Percentiles rank a stretch among this genome's conserved stretches.
These are phyloP conservation scores for Hippocampus comes DNA, from an alignment of 2,113 vertebrate genomes.

Conservation along the genomic window DNA sequence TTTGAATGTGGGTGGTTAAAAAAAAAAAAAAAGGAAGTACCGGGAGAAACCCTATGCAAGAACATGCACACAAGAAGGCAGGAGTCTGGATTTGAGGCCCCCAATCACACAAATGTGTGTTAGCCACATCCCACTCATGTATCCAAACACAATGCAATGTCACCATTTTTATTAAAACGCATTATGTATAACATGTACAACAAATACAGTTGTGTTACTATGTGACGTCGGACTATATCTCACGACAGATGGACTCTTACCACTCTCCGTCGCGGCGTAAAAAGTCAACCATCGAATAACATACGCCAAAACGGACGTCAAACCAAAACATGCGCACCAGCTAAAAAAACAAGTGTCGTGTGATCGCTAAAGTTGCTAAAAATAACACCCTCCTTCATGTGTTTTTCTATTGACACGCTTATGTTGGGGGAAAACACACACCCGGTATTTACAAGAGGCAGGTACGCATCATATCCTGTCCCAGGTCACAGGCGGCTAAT, in stretches of 20 bases:
- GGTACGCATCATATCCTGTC: conserved; percentile 71
- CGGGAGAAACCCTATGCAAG: no score
- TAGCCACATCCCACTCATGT: no score
- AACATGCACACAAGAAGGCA: no score
- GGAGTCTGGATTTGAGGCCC: no score
- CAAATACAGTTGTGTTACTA: no score
- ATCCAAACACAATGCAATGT: no score
- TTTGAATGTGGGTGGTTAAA: no score
- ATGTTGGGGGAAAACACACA: conserved; percentile 60
- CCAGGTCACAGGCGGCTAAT: conserved; percentile 59
- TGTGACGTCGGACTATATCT: no score
- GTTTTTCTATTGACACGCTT: conserved; percentile 60
- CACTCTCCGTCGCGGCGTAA: background rate
- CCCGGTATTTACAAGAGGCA: conserved; percentile 67
- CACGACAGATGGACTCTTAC: background rate
- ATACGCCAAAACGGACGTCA: background rate
- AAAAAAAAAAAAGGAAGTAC: no score
- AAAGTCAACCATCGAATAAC: background rate
- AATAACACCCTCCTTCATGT: conserved; percentile 35
- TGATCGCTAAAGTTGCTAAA: conserved; percentile 26
- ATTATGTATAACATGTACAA: no score
- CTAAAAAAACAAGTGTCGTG: background rate
- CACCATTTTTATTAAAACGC: no score
- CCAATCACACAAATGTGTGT: no score
- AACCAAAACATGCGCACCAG: conserved; percentile 1